phyloP scores from a whole-genome alignment of 2,888 invertebrate genomes.

The Agonum fuliginosum region DNA sequence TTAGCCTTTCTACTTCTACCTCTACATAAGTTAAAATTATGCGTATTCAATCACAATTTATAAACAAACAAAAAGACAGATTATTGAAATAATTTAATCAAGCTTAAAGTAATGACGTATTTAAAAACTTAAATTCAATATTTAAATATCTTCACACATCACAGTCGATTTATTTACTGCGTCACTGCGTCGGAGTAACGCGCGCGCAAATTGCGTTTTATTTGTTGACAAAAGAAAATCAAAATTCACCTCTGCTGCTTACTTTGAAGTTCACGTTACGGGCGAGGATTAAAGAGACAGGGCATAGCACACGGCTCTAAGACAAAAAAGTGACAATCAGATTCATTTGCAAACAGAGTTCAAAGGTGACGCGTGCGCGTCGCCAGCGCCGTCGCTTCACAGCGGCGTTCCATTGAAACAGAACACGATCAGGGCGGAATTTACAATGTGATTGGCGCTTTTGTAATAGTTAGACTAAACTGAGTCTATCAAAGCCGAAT shows the following conservation, averaged over 20 bases:
- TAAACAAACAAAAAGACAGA: too few species aligned
- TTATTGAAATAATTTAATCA: too few species aligned
- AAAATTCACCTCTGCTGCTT: conserved; percentile 23
- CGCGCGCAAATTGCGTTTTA: conserved; percentile 41
- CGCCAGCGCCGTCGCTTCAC: conserved; percentile 65
- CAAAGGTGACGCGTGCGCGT: conserved; percentile 63
- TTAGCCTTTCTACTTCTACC: too few species aligned
- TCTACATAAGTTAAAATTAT: too few species aligned
- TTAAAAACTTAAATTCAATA: neutral
- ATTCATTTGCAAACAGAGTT: conserved; percentile 61
- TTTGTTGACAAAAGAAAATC: conserved; percentile 51
- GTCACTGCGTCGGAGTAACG: too few species aligned
- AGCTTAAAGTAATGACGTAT: neutral
- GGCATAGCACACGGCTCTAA: neutral
- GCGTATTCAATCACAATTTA: too few species aligned
- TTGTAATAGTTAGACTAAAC: conserved; percentile 59
- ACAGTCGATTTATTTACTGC: neutral
- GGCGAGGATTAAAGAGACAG: conserved; percentile 51
- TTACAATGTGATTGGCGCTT: conserved; percentile 72
- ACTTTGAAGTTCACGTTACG: conserved; percentile 56
- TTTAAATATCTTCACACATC: neutral
- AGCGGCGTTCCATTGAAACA: conserved; percentile 69
- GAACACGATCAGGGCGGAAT: conserved; percentile 71
- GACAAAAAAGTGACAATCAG: conserved; percentile 56
- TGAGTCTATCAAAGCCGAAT: conserved; percentile 52